phyloP scores from a whole-genome alignment of 1,140 invertebrate species.

The Melipona quadrifasciata region DNA sequence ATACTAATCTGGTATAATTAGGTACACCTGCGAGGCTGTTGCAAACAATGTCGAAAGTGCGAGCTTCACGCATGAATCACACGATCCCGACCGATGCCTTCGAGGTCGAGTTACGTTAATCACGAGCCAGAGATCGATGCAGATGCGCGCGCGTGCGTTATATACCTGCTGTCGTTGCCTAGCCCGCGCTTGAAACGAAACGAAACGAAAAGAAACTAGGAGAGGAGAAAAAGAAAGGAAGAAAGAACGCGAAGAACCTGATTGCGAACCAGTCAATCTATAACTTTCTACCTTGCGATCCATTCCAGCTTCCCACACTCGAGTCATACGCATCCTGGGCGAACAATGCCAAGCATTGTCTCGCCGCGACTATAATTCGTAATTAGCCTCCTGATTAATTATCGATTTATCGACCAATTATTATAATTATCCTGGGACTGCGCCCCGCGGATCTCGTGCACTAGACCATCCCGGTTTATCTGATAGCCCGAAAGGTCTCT shows the following conservation, averaged over 20 bases:
- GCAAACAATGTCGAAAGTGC: slow-evolving; percentile 66
- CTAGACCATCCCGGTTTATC: slow-evolving; percentile 61
- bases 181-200: neutral
- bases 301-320: slow-evolving; percentile 78
- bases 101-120: slow-evolving; percentile 64
- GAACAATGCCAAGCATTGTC: slow-evolving; percentile 75
- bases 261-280: slow-evolving; percentile 62
- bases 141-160: slow-evolving; percentile 36
- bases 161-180: slow-evolving; percentile 45
- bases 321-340: slow-evolving; percentile 43
- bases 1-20: slow-evolving; percentile 62
- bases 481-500: slow-evolving; percentile 68
- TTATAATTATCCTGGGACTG: slow-evolving; percentile 69
- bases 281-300: slow-evolving; percentile 74
- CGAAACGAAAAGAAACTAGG: neutral
- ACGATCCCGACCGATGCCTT: slow-evolving; percentile 48
- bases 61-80: slow-evolving; percentile 66
- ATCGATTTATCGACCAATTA: slow-evolving; percentile 80
- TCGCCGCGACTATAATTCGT: slow-evolving; percentile 74
- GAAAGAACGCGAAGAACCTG: slow-evolving; percentile 30
- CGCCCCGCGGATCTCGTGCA: slow-evolving; percentile 61
- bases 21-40: slow-evolving; percentile 62
- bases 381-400: slow-evolving; percentile 80
- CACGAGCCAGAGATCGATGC: slow-evolving; percentile 58
- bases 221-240: neutral